Evolutionary conservation across 2,113 vertebrate genomes (phyloP).

Genomic region (Neotragus pygmaeus): DNA sequence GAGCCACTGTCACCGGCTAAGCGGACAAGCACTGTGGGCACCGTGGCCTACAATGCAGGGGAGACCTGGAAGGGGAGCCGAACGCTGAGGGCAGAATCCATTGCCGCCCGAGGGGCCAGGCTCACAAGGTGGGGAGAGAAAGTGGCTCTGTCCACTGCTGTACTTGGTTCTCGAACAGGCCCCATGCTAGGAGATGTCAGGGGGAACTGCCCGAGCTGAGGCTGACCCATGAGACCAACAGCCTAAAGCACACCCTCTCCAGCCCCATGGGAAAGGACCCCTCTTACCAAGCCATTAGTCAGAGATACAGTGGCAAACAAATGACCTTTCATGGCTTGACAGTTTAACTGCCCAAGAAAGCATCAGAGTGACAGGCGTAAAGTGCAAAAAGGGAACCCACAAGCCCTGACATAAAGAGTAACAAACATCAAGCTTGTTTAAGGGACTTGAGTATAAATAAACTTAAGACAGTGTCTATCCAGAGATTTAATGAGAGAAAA

Average conservation of each 20-base stretch:
- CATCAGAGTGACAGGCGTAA: neutral
- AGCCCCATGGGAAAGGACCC: neutral
- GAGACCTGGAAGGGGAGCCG: neutral
- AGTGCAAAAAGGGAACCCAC: neutral
- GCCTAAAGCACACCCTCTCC: neutral
- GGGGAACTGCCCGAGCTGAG: neutral
- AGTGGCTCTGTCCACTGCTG: neutral
- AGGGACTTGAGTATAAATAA: neutral
- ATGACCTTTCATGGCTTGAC: neutral
- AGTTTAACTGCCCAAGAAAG: neutral
- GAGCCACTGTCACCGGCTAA: neutral
- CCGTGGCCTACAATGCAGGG: too few relatives aligned
- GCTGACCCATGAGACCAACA: neutral
- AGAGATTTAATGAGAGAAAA: neutral
- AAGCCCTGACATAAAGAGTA: neutral
- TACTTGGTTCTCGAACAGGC: neutral
- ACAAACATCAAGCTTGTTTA: neutral
- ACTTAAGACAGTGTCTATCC: neutral
- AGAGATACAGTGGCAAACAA: neutral
- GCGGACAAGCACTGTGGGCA: neutral
- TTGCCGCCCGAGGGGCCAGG: too few relatives aligned
- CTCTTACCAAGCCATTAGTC: neutral
- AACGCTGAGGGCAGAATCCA: neutral
- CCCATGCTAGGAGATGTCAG: neutral
- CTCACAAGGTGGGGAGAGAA: too few relatives aligned